These are phyloP conservation scores for Anguilla japonica DNA, from an alignment of 2,113 vertebrate genomes.

Conservation along the genomic window DNA sequence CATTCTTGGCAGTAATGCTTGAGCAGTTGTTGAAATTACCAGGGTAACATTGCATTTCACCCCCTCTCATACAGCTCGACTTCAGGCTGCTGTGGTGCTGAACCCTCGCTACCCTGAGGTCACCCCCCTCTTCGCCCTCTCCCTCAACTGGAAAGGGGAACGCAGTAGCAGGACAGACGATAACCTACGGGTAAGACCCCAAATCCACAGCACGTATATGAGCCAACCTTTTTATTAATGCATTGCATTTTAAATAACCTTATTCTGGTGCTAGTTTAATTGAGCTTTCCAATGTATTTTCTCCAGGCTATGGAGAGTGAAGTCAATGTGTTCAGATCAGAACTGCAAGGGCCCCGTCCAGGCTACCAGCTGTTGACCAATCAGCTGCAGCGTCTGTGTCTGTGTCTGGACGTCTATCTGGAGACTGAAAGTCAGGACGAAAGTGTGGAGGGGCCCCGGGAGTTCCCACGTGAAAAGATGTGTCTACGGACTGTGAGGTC, in stretches of 20 bases:
- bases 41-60: not conserved
- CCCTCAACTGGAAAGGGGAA: slow-evolving; percentile 96
- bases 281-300: not conserved
- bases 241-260: not conserved
- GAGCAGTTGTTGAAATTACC: too few species aligned
- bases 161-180: slow-evolving; percentile 83
- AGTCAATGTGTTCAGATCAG: slow-evolving; percentile 86
- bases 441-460: slow-evolving; percentile 89
- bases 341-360: slow-evolving; percentile 84
- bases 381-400: slow-evolving; percentile 88
- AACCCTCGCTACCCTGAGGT: slow-evolving; percentile 88
- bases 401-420: slow-evolving; percentile 91
- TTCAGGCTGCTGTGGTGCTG: slow-evolving; percentile 83
- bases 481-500: slow-evolving; percentile 93
- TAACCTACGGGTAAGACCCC: slow-evolving; percentile 82
- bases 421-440: slow-evolving; percentile 91
- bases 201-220: not conserved
- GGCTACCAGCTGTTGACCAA: slow-evolving; percentile 96
- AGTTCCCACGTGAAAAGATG: slow-evolving; percentile 98
- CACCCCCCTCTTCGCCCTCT: slow-evolving; percentile 87
- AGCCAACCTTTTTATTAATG: not conserved
- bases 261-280: not conserved
- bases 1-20: not conserved
- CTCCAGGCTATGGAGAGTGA: slow-evolving; percentile 91
- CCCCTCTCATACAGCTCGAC: slow-evolving; percentile 71